Base-by-base conservation (phyloP, 92 coral and sea anemone species). In the Virgularia gustaviana region DNA sequence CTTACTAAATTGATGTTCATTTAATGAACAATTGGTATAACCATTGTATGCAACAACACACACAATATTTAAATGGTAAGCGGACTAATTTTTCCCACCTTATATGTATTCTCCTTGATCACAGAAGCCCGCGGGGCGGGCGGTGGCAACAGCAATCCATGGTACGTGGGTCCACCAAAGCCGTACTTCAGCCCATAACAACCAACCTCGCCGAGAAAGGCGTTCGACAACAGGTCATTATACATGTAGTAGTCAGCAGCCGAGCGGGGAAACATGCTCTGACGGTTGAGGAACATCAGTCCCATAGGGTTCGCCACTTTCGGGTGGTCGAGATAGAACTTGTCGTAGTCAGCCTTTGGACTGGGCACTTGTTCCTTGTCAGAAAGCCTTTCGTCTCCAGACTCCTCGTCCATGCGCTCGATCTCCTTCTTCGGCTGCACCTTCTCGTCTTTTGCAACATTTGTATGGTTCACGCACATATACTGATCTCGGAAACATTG, bases 1-100 rank as follows among this genome's bases (percentile, higher is more conserved):
- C 54, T 68, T 68, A 68, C 75, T 68, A 47, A 68, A 31, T 60
- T 68, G 33, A 68, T 68, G 75, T 68, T 68, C 75, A 68, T 68
- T 68, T 68, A 68, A 68, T 68, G 75, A 68, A 68, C 75, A 33
- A 51, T 68, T 49, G 75, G 75, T 68, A 68, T 30, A 35, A 31
- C 42, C 59, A 68, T 68, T 47, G 51, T 49, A 68, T 25, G 75
- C 60, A 52, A 22, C 51, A 68, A 44, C 54, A 41, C 30, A 31
- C 54, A 27, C 11, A 68, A 28, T 30, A 35, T 68, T 38, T 68
- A 68, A 68, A 68, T 49, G 35, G 44, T 61, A 15, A 68, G 31
- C 9, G 75, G 75, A 20, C 75, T 68, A 13, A 49, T 12, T 39
- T 31, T 51, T 11, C 72, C 72, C 36, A 43, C 31, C n/a, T 65